Conservation (phyloP, 1,140 invertebrate species). For the Lepidostoma basale region DNA sequence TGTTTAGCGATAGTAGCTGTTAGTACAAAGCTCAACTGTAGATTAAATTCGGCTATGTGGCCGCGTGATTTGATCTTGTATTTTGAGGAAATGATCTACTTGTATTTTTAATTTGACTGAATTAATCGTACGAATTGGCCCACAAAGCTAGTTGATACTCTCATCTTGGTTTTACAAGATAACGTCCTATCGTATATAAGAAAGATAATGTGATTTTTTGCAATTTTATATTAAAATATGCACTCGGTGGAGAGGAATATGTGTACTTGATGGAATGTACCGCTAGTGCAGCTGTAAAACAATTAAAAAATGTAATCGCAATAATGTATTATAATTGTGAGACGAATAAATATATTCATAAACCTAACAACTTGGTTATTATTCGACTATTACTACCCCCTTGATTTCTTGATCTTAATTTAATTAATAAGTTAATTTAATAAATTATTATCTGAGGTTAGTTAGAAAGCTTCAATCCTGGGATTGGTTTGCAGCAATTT, state of each 20-base stretch:
- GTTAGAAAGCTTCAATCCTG: too few relatives aligned
- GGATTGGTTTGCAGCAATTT: too few relatives aligned
- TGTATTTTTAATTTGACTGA: constrained; percentile 45
- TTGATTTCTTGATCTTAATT: too few relatives aligned
- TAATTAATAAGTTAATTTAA: too few relatives aligned
- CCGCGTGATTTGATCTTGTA: constrained; percentile 23
- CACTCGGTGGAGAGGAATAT: constrained; percentile 20
- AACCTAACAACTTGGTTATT: not conserved
- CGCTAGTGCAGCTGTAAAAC: not conserved
- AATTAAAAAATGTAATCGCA: constrained; percentile 36
- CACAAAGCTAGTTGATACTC: constrained; percentile 33
- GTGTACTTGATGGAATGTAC: constrained; percentile 9
- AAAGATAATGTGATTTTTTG: constrained; percentile 45
- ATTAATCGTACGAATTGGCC: constrained; percentile 42
- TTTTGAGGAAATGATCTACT: constrained; percentile 38
- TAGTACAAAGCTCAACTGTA: constrained; percentile 41
- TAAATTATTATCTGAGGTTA: too few relatives aligned
- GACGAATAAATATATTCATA: constrained; percentile 33
- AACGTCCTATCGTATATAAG: constrained; percentile 44
- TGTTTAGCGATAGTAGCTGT: constrained; percentile 33
- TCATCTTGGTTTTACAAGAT: constrained; percentile 47
- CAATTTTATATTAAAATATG: constrained; percentile 44
- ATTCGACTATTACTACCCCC: too few relatives aligned
- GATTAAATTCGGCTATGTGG: constrained; percentile 19
- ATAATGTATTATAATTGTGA: constrained; percentile 40